phyloP scores from a whole-genome alignment of 2,797 vertebrate genomes.

The Apogon talboti region DNA sequence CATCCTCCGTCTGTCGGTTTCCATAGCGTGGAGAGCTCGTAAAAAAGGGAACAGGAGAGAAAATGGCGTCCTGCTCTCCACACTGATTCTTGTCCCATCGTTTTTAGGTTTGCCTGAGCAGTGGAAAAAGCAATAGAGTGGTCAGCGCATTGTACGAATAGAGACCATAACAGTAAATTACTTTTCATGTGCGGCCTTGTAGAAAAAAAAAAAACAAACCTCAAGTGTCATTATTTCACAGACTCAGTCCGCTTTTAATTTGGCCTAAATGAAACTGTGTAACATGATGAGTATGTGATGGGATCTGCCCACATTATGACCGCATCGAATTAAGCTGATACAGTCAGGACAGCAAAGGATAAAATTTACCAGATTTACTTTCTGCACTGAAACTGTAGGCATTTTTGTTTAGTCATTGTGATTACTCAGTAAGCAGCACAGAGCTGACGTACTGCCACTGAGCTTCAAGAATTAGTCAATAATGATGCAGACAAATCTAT shows the following conservation, averaged over 20 bases:
- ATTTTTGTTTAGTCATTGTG: constrained; percentile 62
- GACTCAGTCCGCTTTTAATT: constrained; percentile 47
- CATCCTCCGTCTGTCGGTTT: constrained; percentile 57
- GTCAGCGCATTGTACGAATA: neutral
- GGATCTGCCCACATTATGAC: constrained; percentile 8
- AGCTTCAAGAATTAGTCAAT: constrained; percentile 1
- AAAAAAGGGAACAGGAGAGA: constrained; percentile 39
- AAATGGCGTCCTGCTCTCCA: constrained; percentile 63
- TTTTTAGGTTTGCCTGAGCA: constrained; percentile 29
- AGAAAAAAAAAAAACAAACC: constrained; percentile 15
- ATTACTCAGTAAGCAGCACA: constrained; percentile 11
- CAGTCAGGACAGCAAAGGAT: constrained; percentile 25
- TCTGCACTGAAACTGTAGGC: constrained; percentile 30
- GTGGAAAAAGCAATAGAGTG: constrained; percentile 1
- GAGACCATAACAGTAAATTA: constrained; percentile 1
- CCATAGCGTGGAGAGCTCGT: constrained; percentile 24
- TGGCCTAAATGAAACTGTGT: constrained; percentile 7
- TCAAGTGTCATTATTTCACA: constrained; percentile 23
- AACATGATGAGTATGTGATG: constrained; percentile 17
- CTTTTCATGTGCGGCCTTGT: constrained; percentile 9
- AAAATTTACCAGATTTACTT: constrained; percentile 17
- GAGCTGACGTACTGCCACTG: constrained; percentile 37
- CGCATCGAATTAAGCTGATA: constrained; percentile 31
- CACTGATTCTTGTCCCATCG: constrained; percentile 17
- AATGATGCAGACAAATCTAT: constrained; percentile 16